Evolutionary conservation across 2,797 vertebrate genomes (phyloP), one percentile per base, ranked within the genome.

Genomic region (Neosilurus hyrtlii): DNA sequence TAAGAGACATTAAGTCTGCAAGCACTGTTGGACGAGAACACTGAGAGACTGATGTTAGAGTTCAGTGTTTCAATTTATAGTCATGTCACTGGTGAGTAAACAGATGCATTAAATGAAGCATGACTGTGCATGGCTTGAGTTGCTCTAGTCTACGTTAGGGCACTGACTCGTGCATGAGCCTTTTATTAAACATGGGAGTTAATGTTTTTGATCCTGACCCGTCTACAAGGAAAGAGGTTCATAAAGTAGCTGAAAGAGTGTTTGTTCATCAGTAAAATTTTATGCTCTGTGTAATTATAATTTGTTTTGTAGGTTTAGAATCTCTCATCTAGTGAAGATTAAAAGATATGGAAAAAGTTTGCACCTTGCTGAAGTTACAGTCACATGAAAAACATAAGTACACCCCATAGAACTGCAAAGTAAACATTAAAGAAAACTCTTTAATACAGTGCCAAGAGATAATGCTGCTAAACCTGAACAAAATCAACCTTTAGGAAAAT

Each of bases 21-120:
- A 63, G 78, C 80, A 54, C 68, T 76, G 67, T 9, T 72, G 59
- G 72, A 6, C 35, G 68, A 61, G 54, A 71, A 57, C 79, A 67
- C 16, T 56, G 57, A 83, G 73, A 82, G 57, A 59, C 61, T 62
- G 81, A 76, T 63, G 82, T 59, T 57, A 20, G 16, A 82, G 73
- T 83, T 49, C 63, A 80, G 82, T 80, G 82, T 81, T 85, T 86
- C 52, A 83, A 56, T 86, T 75, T 79, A 62, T 24, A 72, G 24
- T 49, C 54, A 65, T 30, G 83, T 79, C 82, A 78, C 26, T 22
- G 52, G 62, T 68, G 67, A 88, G 74, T 85, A 86, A 83, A 88
- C 83, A 82, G 26, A 18, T 9, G 35, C 76, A 85, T 83, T 72
- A 82, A 85, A 88, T 66, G 65, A 71, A 80, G 67, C 82, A 80